A percentile compares a stretch with the other conserved stretches of the same genome.
Evolutionary conservation across 2,797 vertebrate genomes (phyloP).

Genomic region (Lithobates sylvaticus): DNA sequence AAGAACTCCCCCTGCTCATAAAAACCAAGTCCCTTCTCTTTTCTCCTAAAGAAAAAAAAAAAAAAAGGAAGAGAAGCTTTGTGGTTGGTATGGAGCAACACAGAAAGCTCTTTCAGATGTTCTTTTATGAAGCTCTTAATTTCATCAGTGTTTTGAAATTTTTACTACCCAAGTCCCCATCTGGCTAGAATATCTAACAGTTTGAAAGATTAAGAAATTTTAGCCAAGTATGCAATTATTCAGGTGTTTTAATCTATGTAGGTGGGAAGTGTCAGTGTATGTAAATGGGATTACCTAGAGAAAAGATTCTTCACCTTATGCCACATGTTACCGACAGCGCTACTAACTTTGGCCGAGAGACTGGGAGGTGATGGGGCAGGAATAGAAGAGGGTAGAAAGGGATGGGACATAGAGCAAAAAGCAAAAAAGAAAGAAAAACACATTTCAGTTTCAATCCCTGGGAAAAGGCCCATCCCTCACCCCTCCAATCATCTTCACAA

Average conservation of each 20-base stretch:
- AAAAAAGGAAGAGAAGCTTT: too few relatives aligned
- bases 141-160: background rate
- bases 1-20: background rate
- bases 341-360: slow-evolving; percentile 96
- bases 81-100: too few relatives aligned
- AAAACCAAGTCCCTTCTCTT: too few relatives aligned
- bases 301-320: slow-evolving; percentile 95
- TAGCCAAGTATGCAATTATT: background rate
- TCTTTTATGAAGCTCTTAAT: too few relatives aligned
- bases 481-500: background rate
- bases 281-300: slow-evolving; percentile 87
- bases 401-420: slow-evolving; percentile 75
- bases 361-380: slow-evolving; percentile 77
- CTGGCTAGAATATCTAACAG: background rate
- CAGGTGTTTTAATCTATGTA: background rate
- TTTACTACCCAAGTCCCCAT: background rate
- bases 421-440: slow-evolving; percentile 78
- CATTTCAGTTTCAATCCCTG: slow-evolving; percentile 70
- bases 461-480: slow-evolving; percentile 9
- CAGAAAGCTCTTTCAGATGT: too few relatives aligned
- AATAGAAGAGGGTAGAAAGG: slow-evolving; percentile 67
- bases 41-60: too few relatives aligned
- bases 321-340: slow-evolving; percentile 94
- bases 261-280: slow-evolving; percentile 15
- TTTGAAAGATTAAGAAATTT: background rate